Evolutionary conservation across 2,888 invertebrate species (phyloP).

Genomic region (Pyrochroa serraticornis): DNA sequence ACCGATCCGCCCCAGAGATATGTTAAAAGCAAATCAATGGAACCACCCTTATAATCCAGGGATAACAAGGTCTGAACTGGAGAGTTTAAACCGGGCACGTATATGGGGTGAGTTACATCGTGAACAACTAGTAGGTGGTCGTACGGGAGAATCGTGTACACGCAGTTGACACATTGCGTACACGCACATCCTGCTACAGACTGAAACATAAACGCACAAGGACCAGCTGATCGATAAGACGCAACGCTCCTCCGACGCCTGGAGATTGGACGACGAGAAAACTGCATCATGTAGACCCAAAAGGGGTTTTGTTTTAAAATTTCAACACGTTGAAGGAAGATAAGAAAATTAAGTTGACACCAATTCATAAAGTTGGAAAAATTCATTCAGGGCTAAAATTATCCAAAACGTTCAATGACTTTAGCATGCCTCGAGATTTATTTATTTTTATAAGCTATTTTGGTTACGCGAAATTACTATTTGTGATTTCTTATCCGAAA

Average conservation of each 20-base stretch:
- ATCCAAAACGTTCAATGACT: conserved; percentile 5
- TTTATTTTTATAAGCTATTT: conserved; percentile 2
- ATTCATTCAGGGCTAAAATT: neutral
- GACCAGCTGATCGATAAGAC: conserved; percentile 15
- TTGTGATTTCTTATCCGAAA: neutral
- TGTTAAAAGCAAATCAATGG: conserved; percentile 41
- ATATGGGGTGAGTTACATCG: conserved; percentile 12
- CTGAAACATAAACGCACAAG: conserved; percentile 10
- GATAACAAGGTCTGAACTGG: conserved; percentile 35
- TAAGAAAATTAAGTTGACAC: neutral
- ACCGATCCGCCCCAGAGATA: conserved; percentile 26
- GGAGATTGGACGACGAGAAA: too few relatives aligned
- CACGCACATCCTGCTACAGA: conserved; percentile 14
- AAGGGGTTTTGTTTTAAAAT: too few relatives aligned
- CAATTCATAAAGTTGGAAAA: neutral
- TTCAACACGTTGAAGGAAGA: too few relatives aligned
- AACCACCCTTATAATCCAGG: conserved; percentile 41
- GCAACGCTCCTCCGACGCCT: neutral
- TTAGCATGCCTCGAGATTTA: neutral
- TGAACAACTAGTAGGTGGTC: conserved; percentile 11
- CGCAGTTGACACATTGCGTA: conserved; percentile 20
- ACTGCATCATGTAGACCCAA: too few relatives aligned
- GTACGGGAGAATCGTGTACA: conserved; percentile 15
- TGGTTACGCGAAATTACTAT: neutral
- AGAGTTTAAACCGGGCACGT: conserved; percentile 17